Conservation (phyloP, 2,888 invertebrate species). For the Spodoptera exigua region DNA sequence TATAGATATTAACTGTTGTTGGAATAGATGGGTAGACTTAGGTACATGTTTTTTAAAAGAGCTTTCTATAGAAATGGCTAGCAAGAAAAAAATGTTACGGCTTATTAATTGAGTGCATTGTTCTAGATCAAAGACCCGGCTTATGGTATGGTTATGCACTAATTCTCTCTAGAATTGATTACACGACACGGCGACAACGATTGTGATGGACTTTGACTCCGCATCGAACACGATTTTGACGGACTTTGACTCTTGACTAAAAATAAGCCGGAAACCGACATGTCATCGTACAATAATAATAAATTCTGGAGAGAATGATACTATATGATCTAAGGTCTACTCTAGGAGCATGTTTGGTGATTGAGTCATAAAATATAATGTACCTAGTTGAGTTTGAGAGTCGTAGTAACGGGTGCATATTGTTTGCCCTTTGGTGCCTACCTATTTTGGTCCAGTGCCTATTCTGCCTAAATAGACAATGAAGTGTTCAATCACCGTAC, state of each 20-base stretch:
- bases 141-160: constrained; percentile 1
- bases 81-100: constrained; percentile 1
- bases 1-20: constrained; percentile 6
- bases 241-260: too few species aligned
- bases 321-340: constrained; percentile 1
- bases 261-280: too few species aligned
- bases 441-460: constrained; percentile 57
- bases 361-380: too few species aligned
- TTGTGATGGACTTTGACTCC: too few species aligned
- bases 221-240: too few species aligned
- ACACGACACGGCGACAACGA: not conserved
- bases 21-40: constrained; percentile 4
- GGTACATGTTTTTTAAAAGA: constrained; percentile 11
- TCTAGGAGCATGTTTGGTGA: not conserved
- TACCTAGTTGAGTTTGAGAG: too few species aligned
- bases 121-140: not conserved
- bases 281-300: not conserved
- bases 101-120: constrained; percentile 6
- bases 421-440: constrained; percentile 51
- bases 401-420: constrained; percentile 11
- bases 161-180: not conserved
- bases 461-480: constrained; percentile 57
- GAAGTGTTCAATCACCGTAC: constrained; percentile 60
- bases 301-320: constrained; percentile 10
- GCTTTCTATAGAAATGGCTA: constrained; percentile 36